Evolutionary conservation across 2,113 vertebrate species (phyloP), one percentile per base, ranked within the genome.

Genomic region (Cromileptes altivelis): DNA sequence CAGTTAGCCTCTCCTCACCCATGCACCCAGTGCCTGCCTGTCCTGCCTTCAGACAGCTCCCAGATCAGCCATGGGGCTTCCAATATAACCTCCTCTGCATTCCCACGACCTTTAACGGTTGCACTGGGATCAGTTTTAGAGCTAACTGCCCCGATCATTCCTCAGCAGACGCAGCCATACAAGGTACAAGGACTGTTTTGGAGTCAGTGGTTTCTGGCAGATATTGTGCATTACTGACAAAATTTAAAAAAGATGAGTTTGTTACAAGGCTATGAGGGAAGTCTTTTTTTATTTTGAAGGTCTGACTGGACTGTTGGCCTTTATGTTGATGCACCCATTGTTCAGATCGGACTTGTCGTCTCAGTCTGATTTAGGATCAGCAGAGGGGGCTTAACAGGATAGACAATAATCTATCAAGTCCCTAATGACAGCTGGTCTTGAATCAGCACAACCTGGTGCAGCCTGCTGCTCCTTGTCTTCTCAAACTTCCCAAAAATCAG

Each of bases 1-100:
- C 78, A 76, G 85, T 86, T 82, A 81, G 89, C 82, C 89, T 91
- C 87, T 92, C 92, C 93, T 91, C 89, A 86, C 87, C 91, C 90
- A 86, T 92, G 89, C 93, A 93, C 92, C 84, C 89, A 93, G 94
- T 94, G 94, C 94, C 94, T 94, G 94, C 93, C 94, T 93, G 91
- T 92, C 92, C 93, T 94, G 93, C 94, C 93, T 94, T 94, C 91
- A 93, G 85, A 94, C 86, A 93, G 93, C 89, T 91, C 90, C 88
- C 87, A 93, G 81, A 89, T 92, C 93, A 93, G 92, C 91, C 89
- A 90, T 82, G 89, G 91, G 91, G 91, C 91, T 86, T 88, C 84
- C 76, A 75, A 76, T 88, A 75, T 77, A 72, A 93, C 90, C 88
- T 90, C 87, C 83, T 85, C 89, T 85, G 85, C 69, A 73, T 86